Percentiles rank a stretch among this genome's conserved stretches.
Evolutionary conservation across 2,888 invertebrate species (phyloP).

Genomic region (Dryocosmus kuriphilus): DNA sequence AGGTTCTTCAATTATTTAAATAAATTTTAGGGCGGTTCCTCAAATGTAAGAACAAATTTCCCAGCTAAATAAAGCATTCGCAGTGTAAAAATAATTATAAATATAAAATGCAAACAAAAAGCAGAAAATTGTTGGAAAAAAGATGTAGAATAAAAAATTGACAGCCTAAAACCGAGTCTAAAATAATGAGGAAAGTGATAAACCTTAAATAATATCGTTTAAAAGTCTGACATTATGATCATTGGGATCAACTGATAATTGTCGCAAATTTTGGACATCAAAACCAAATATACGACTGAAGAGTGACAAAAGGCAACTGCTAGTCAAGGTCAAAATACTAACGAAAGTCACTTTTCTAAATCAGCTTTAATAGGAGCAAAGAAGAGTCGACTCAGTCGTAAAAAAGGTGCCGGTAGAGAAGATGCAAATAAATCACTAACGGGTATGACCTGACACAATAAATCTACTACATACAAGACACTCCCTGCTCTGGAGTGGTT

Average conservation of each 20-base stretch:
- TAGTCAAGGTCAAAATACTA: background rate
- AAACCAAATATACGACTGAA: too few relatives aligned
- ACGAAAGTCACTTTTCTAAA: slow-evolving; percentile 24
- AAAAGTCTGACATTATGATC: background rate
- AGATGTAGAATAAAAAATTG: too few relatives aligned
- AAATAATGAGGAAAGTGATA: too few relatives aligned
- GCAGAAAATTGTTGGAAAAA: too few relatives aligned
- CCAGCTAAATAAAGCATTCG: too few relatives aligned
- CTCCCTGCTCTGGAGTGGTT: slow-evolving; percentile 65
- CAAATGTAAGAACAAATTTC: too few relatives aligned
- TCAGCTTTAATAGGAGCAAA: slow-evolving; percentile 32
- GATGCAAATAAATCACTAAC: slow-evolving; percentile 46
- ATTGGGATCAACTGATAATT: background rate
- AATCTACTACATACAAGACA: slow-evolving; percentile 67
- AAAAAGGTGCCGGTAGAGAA: slow-evolving; percentile 6
- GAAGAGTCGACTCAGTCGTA: background rate
- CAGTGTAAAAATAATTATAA: too few relatives aligned
- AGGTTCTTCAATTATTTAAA: too few relatives aligned
- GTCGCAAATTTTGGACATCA: background rate
- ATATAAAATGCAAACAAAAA: too few relatives aligned
- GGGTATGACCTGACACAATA: slow-evolving; percentile 68
- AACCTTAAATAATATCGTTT: too few relatives aligned
- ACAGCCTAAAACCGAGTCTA: too few relatives aligned
- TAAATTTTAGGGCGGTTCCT: too few relatives aligned
- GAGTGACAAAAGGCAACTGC: background rate